Conservation (phyloP, 1,140 invertebrate genomes). For the Pantala flavescens region DNA sequence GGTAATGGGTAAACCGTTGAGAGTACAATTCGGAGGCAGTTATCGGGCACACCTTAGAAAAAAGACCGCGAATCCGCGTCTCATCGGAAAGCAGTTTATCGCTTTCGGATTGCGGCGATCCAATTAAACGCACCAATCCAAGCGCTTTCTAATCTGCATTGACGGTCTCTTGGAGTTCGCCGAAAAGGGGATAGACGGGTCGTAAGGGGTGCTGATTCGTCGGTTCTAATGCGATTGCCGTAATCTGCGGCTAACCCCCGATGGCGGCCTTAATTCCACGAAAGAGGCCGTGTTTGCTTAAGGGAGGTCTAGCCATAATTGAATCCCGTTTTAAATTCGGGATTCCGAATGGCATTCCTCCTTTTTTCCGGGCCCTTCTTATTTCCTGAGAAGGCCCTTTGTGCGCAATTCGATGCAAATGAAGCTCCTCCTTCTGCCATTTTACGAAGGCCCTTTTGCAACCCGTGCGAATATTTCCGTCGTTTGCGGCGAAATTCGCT, state of each 20-base stretch:
- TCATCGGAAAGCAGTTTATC: not conserved
- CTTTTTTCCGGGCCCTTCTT: not conserved
- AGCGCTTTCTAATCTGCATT: constrained; percentile 9
- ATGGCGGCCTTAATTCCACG: constrained; percentile 7
- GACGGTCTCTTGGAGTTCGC: not conserved
- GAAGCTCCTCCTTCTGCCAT: not conserved
- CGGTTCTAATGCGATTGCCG: not conserved
- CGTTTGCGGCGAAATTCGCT: too few species aligned
- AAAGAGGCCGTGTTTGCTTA: constrained; percentile 4
- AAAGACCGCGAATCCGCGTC: too few species aligned
- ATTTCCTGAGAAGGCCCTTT: not conserved
- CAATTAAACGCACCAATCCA: not conserved
- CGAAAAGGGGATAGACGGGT: too few species aligned
- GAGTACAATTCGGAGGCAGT: too few species aligned
- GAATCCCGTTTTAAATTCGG: not conserved
- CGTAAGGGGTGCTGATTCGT: constrained; percentile 1
- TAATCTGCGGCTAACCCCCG: constrained; percentile 1
- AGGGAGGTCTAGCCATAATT: not conserved
- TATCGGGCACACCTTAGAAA: too few species aligned
- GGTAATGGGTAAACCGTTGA: too few species aligned
- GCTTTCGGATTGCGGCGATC: not conserved
- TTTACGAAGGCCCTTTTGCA: too few species aligned
- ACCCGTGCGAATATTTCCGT: too few species aligned
- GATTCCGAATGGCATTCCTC: too few species aligned
- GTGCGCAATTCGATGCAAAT: constrained; percentile 1